Percentiles rank a stretch among this genome's conserved stretches.
phyloP scores from a whole-genome alignment of 2,888 invertebrate species.

The Hipparchia semele region DNA sequence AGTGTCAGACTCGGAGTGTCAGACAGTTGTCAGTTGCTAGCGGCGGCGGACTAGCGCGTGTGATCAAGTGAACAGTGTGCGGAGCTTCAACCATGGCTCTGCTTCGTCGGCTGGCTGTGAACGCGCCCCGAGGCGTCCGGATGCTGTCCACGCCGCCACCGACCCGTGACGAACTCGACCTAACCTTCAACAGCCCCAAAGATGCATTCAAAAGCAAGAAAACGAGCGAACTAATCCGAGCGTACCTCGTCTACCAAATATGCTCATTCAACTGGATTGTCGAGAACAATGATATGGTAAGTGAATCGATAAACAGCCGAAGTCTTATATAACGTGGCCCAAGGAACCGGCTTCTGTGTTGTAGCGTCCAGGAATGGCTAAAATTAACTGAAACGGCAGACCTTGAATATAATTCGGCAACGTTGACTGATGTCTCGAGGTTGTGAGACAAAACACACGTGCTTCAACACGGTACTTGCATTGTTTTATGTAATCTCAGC shows the following conservation, averaged over 20 bases:
- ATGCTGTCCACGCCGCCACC: slow-evolving; percentile 57
- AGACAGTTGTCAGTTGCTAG: slow-evolving; percentile 64
- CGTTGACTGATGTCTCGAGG: slow-evolving; percentile 41
- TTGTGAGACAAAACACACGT: slow-evolving; percentile 25
- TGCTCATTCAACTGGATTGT: slow-evolving; percentile 95
- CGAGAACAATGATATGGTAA: slow-evolving; percentile 96
- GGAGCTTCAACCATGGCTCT: slow-evolving; percentile 72
- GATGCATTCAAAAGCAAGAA: slow-evolving; percentile 98
- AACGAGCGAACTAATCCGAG: slow-evolving; percentile 94
- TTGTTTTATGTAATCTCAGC: slow-evolving; percentile 31
- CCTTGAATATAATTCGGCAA: slow-evolving; percentile 53
- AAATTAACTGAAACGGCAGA: slow-evolving; percentile 53
- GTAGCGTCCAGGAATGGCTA: slow-evolving; percentile 54
- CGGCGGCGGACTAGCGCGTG: slow-evolving; percentile 63
- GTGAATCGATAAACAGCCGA: slow-evolving; percentile 61
- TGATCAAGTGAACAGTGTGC: slow-evolving; percentile 57
- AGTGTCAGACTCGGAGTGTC: slow-evolving; percentile 47
- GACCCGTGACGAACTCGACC: slow-evolving; percentile 88
- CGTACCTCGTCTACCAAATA: slow-evolving; percentile 95
- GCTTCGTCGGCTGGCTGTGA: slow-evolving; percentile 70
- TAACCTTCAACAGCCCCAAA: slow-evolving; percentile 92
- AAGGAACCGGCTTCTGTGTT: slow-evolving; percentile 50
- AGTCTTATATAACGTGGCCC: slow-evolving; percentile 63
- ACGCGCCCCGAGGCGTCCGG: slow-evolving; percentile 64
- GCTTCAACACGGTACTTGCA: slow-evolving; percentile 7